These are phyloP conservation scores for Syrmaticus mikado DNA, from an alignment of 2,113 vertebrate species.

Conservation along the genomic window DNA sequence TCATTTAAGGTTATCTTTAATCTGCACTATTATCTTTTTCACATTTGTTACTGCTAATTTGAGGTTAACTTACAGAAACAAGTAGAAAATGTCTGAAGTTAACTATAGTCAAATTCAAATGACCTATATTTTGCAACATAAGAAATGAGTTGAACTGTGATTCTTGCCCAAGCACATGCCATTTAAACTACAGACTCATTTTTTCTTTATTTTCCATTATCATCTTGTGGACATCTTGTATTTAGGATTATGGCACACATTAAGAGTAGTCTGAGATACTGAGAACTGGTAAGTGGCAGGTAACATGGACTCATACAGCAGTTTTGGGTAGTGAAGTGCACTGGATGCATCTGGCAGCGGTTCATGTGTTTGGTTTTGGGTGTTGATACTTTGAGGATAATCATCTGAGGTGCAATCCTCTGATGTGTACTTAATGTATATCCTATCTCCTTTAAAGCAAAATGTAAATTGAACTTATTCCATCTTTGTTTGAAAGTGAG, in stretches of 20 bases:
- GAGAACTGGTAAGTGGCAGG: accelerated
- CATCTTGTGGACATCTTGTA: neutral
- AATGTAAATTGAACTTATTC: neutral
- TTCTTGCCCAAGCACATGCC: neutral
- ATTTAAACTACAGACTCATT: neutral
- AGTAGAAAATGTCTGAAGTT: neutral
- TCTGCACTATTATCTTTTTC: neutral
- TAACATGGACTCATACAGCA: neutral
- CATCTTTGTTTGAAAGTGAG: neutral
- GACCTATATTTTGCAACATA: neutral
- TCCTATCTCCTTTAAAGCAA: neutral
- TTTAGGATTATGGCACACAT: neutral
- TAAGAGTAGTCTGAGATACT: neutral
- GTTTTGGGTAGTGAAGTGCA: neutral
- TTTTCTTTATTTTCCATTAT: neutral
- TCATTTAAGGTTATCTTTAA: neutral
- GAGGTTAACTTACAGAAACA: neutral
- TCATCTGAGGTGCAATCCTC: neutral
- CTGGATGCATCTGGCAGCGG: neutral
- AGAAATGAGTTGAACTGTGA: neutral
- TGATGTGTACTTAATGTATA: neutral
- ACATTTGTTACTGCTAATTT: neutral
- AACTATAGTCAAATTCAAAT: neutral
- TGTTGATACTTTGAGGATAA: neutral
- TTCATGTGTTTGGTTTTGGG: neutral